Evolutionary conservation across 2,888 invertebrate species (phyloP).

Genomic region (Chouioia cunea): DNA sequence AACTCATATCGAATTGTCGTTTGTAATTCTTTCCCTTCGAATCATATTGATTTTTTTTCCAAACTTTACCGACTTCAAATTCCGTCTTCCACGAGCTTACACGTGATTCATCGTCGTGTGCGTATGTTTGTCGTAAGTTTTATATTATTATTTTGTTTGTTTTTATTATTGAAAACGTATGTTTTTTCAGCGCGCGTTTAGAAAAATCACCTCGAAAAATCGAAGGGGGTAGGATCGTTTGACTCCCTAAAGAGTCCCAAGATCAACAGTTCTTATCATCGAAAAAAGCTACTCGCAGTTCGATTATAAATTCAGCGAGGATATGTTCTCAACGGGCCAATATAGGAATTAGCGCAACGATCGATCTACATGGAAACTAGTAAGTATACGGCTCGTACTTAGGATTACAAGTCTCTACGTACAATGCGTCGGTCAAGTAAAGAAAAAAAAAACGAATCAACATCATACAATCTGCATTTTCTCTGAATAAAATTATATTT

Average conservation of each 20-base stretch:
- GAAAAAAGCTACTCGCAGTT: slow-evolving; percentile 45
- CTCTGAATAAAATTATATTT: slow-evolving; percentile 42
- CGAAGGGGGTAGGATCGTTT: slow-evolving; percentile 33
- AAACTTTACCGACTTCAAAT: slow-evolving; percentile 28
- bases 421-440: slow-evolving; percentile 38
- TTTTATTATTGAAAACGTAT: slow-evolving; percentile 34
- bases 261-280: slow-evolving; percentile 43
- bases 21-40: slow-evolving; percentile 17
- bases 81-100: slow-evolving; percentile 36
- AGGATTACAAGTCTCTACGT: slow-evolving; percentile 38
- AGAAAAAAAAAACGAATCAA: slow-evolving; percentile 29
- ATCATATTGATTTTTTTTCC: slow-evolving; percentile 35
- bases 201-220: slow-evolving; percentile 47
- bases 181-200: slow-evolving; percentile 41
- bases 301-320: slow-evolving; percentile 47
- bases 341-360: slow-evolving; percentile 42
- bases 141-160: neutral
- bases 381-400: slow-evolving; percentile 23
- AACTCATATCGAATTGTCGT: slow-evolving; percentile 22
- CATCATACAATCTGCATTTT: slow-evolving; percentile 38
- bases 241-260: slow-evolving; percentile 38
- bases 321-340: slow-evolving; percentile 46
- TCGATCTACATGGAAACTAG: slow-evolving; percentile 42
- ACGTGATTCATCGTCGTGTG: slow-evolving; percentile 46
- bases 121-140: slow-evolving; percentile 42